Base-by-base conservation (phyloP, 2,888 invertebrate species). In the Therioaphis trifolii region DNA sequence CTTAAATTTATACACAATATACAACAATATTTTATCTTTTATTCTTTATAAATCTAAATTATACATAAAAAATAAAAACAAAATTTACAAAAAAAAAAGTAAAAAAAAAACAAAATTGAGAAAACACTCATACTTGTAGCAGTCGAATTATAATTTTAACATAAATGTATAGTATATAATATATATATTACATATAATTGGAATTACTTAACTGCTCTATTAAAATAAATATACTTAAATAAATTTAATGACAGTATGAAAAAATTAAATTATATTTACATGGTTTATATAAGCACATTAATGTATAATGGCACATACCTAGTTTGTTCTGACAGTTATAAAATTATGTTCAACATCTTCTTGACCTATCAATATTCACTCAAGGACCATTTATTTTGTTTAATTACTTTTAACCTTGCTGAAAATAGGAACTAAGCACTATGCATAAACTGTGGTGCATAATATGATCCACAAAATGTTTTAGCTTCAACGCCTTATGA, bases 291-390 rank as follows among this genome's bases (percentile, higher is more conserved):
- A 49, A 82, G 63, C 69, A 80, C 71, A 82, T 82, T 82, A 82
- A 61, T 74, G 46, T 74, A 74, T 82, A 82, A 82, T 82, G 82
- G 82, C 82, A 82, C 82, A n/a, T 72, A 74, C 12, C 61, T 82
- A 82, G 74, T 61, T 82, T 82, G 82, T 74, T 82, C 72, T 52
- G 80, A 71, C 21, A 63, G 7, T 61, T 72, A 72, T 7, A 72
- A 61, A 71, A 61, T 71, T 35, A 58, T 63, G 21, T 82, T 82
- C 24, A 52, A 71, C 4, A 27, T 74, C 18, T 82, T 74, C 82
- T 82, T 82, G 49, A 82, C 82, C 52, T 27, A 63, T 74, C 61
- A 74, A 82, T 74, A 66, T 82, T 74, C 74, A 66, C 82, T 74
- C 82, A 66, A 21, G 15, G 11, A 3, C 7, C 46, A 80, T 35